These are phyloP conservation scores for Pseudorhiza aurosa DNA, from an alignment of 30 jellyfish, hydroid and myxozoan genomes.

Conservation along the genomic window DNA sequence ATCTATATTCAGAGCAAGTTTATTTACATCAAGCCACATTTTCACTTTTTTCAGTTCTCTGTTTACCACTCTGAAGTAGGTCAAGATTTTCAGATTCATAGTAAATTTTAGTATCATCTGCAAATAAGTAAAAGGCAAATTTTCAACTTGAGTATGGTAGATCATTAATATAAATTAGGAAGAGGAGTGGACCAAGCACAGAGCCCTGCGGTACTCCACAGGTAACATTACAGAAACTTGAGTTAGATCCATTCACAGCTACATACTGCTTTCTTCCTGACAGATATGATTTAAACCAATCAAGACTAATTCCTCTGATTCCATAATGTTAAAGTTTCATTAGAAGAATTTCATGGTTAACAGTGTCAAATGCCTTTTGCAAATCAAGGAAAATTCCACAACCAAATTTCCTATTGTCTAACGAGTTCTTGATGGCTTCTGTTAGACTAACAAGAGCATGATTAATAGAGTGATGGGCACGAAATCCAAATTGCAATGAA, in stretches of 20 bases:
- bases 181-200: conserved; percentile 72
- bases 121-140: conserved; percentile 51
- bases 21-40: conserved; percentile 51
- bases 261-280: conserved; percentile 59
- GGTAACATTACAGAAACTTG: conserved; percentile 27
- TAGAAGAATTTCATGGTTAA: conserved; percentile 23
- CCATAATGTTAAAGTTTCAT: conserved; percentile 58
- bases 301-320: conserved; percentile 30
- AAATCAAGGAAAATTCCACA: conserved; percentile 59
- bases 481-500: conserved; percentile 66
- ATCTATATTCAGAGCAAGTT: conserved; percentile 16
- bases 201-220: conserved; percentile 80
- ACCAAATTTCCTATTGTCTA: conserved; percentile 19
- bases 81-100: conserved; percentile 52
- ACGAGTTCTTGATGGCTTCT: conserved; percentile 38
- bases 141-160: conserved; percentile 34
- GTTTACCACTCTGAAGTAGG: conserved; percentile 50
- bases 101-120: conserved; percentile 55
- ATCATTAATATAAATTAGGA: conserved; percentile 40
- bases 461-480: conserved; percentile 53
- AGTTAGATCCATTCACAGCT: conserved; percentile 41
- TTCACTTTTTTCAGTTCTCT: conserved; percentile 33
- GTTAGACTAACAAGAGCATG: conserved; percentile 76
- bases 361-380: conserved; percentile 70
- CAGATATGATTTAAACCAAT: conserved; percentile 63